These are phyloP conservation scores for Syngnathus scovelli DNA, from an alignment of 2,113 vertebrate species.

Conservation along the genomic window DNA sequence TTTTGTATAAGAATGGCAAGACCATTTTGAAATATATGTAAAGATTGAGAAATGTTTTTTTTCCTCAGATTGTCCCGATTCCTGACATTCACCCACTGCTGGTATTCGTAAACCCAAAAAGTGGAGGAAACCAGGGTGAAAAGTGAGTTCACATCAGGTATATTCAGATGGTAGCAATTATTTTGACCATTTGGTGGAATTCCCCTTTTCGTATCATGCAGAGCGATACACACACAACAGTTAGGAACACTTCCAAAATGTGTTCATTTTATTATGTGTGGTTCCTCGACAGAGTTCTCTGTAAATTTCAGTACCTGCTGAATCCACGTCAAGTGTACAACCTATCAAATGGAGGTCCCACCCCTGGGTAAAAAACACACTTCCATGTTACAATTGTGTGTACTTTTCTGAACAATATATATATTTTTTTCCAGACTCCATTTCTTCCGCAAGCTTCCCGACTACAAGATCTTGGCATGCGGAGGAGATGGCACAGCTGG, in stretches of 20 bases:
- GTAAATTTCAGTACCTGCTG: slow-evolving; percentile 86
- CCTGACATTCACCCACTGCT: slow-evolving; percentile 80
- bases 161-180: background rate
- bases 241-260: background rate
- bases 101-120: slow-evolving; percentile 90
- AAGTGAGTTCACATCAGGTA: slow-evolving; percentile 61
- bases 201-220: background rate
- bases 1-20: background rate
- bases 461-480: slow-evolving; percentile 83
- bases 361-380: slow-evolving; percentile 69
- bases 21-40: background rate
- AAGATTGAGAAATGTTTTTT: background rate
- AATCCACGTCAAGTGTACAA: slow-evolving; percentile 90
- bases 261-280: background rate
- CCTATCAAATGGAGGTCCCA: slow-evolving; percentile 79
- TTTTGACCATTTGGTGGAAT: background rate
- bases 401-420: background rate
- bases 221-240: background rate
- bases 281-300: slow-evolving; percentile 73
- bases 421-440: slow-evolving; percentile 68
- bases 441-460: slow-evolving; percentile 79
- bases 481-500: slow-evolving; percentile 91
- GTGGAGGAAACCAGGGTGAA: slow-evolving; percentile 88
- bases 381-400: background rate
- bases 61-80: slow-evolving; percentile 73